phyloP scores from a whole-genome alignment of 2,888 invertebrate species.

The Lasioglossum morio region DNA sequence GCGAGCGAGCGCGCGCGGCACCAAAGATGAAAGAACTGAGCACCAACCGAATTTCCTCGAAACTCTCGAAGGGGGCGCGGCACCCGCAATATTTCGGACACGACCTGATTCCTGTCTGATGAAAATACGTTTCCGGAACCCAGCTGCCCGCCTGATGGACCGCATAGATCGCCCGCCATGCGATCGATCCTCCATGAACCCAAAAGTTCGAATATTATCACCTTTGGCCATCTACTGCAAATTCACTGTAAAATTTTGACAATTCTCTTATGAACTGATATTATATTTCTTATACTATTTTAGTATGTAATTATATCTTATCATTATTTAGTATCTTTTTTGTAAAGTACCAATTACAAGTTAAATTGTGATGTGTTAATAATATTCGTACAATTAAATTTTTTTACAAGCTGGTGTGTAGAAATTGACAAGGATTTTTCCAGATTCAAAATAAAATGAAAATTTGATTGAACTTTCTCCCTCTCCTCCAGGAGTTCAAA shows the following conservation, averaged over 20 bases:
- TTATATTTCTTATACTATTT: too few relatives aligned
- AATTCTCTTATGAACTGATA: too few relatives aligned
- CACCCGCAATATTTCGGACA: slow-evolving; percentile 20
- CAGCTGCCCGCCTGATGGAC: background rate
- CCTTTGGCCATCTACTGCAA: background rate
- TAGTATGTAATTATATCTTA: too few relatives aligned
- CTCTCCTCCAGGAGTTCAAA: background rate
- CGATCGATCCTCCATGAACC: background rate
- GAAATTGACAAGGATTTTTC: background rate
- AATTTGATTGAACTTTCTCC: background rate
- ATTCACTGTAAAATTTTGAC: too few relatives aligned
- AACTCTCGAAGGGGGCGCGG: slow-evolving; percentile 23
- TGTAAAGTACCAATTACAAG: too few relatives aligned
- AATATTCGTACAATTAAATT: too few relatives aligned
- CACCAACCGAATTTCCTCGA: slow-evolving; percentile 48
- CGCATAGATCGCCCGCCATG: background rate
- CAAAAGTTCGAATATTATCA: background rate
- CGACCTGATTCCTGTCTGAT: slow-evolving; percentile 63
- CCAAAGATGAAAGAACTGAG: slow-evolving; percentile 55
- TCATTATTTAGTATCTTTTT: too few relatives aligned
- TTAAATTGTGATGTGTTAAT: too few relatives aligned
- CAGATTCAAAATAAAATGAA: background rate
- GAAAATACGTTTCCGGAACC: slow-evolving; percentile 37
- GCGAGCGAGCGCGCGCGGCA: slow-evolving; percentile 31
- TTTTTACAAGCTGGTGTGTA: too few relatives aligned